Conservation (phyloP, 2,888 invertebrate species). For the Parthenolecanium corni region DNA sequence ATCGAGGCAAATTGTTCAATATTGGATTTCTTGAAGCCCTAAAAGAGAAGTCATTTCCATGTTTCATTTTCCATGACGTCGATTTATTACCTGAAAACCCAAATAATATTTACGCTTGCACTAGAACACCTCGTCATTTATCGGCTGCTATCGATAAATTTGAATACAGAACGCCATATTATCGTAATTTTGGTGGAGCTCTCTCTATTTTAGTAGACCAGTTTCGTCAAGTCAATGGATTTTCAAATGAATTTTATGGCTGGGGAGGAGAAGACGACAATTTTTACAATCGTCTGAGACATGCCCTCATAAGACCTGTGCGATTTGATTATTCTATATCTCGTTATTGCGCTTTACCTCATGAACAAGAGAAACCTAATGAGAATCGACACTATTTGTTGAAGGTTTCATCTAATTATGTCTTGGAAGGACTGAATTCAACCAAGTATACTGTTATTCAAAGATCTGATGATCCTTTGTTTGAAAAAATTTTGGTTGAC, state of each 20-base stretch:
- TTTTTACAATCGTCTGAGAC: conserved; percentile 46
- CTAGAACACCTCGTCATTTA: too few relatives aligned
- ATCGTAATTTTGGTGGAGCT: conserved; percentile 68
- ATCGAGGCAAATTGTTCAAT: conserved; percentile 77
- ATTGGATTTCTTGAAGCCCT: conserved; percentile 70
- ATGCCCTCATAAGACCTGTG: conserved; percentile 45
- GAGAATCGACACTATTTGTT: too few relatives aligned
- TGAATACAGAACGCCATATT: conserved; percentile 51
- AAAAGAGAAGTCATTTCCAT: conserved; percentile 55
- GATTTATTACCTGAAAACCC: conserved; percentile 67
- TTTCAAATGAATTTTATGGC: conserved; percentile 66
- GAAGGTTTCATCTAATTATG: too few relatives aligned
- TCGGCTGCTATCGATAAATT: conserved; percentile 68
- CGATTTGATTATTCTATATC: conserved; percentile 57
- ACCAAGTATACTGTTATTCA: too few relatives aligned
- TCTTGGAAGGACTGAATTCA: too few relatives aligned
- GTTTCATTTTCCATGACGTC: conserved; percentile 80
- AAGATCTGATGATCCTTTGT: too few relatives aligned
- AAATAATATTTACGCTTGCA: conserved; percentile 76
- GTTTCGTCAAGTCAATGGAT: conserved; percentile 66
- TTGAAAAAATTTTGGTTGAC: too few relatives aligned
- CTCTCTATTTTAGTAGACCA: conserved; percentile 62
- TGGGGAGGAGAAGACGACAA: too few relatives aligned
- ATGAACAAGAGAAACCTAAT: too few relatives aligned
- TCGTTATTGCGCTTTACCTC: conserved; percentile 54